Conservation (phyloP, 1,140 invertebrate genomes). For the Drosophila baimaii region DNA sequence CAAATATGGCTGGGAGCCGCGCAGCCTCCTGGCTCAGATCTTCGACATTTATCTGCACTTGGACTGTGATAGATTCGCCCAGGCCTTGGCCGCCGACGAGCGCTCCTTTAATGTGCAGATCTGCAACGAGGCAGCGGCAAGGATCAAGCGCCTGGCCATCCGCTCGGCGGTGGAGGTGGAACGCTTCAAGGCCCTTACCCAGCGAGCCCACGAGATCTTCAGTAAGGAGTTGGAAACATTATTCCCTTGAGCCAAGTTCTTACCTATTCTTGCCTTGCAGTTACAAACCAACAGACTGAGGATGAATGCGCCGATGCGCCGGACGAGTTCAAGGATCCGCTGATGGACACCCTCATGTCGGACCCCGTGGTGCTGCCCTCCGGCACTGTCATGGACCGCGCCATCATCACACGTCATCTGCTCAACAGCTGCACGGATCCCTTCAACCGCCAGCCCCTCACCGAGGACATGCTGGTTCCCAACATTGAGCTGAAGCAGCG, state of each 20-base stretch:
- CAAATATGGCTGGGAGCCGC: constrained; percentile 98
- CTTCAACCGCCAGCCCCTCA: constrained; percentile 97
- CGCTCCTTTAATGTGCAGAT: constrained; percentile 96
- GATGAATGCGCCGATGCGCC: constrained; percentile 98
- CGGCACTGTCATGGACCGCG: constrained; percentile 97
- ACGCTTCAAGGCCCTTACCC: constrained; percentile 91
- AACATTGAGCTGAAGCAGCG: constrained; percentile 91
- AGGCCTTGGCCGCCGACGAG: constrained; percentile 95
- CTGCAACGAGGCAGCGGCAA: constrained; percentile 94
- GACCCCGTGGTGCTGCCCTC: constrained; percentile 97
- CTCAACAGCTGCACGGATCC: constrained; percentile 98
- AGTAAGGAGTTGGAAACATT: constrained; percentile 69
- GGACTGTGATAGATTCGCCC: constrained; percentile 95
- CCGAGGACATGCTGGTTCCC: constrained; percentile 92
- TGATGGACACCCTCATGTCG: constrained; percentile 99
- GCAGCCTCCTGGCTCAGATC: constrained; percentile 94
- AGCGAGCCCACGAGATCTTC: constrained; percentile 91
- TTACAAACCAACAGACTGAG: constrained; percentile 93
- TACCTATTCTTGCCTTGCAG: constrained; percentile 80
- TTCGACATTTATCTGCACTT: constrained; percentile 98
- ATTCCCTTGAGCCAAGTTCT: neutral
- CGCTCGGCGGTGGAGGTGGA: constrained; percentile 93
- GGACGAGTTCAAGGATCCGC: constrained; percentile 98
- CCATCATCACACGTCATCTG: constrained; percentile 96
- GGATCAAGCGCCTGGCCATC: constrained; percentile 92